These are phyloP conservation scores for Hyposoter didymator DNA, from an alignment of 2,888 invertebrate genomes.

Conservation along the genomic window DNA sequence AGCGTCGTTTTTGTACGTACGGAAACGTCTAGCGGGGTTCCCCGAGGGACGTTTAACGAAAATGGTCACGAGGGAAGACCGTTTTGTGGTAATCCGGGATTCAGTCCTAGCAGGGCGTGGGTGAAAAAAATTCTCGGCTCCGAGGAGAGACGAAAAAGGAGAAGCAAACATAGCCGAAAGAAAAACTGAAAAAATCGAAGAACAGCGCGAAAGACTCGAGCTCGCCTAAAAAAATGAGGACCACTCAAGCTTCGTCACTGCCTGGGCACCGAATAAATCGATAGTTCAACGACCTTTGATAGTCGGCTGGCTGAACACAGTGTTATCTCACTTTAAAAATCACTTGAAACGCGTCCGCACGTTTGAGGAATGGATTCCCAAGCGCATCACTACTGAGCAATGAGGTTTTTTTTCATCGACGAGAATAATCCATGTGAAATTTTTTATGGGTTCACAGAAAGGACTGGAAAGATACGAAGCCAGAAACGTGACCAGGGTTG, in stretches of 20 bases:
- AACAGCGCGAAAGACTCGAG: background rate
- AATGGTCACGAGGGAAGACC: background rate
- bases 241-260: constrained; percentile 34
- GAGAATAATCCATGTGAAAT: background rate
- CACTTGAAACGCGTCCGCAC: constrained; percentile 29
- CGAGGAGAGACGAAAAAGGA: background rate
- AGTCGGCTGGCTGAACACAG: constrained; percentile 30
- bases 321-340: constrained; percentile 61
- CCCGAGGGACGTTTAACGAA: constrained; percentile 6
- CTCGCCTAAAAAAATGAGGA: constrained; percentile 31
- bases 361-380: constrained; percentile 5
- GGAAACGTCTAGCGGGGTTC: constrained; percentile 24
- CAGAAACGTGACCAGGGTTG: background rate
- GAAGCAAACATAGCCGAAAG: background rate
- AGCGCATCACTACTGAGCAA: background rate
- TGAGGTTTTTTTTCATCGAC: background rate
- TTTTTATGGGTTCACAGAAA: background rate
- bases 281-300: constrained; percentile 63
- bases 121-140: background rate
- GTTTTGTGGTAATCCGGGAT: constrained; percentile 8
- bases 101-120: background rate
- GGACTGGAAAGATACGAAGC: background rate
- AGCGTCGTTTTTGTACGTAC: constrained; percentile 18
- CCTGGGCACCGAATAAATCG: constrained; percentile 56
- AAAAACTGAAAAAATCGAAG: constrained; percentile 4